Conservation (phyloP, 2,797 vertebrate species). For the Tenualosa ilisha region DNA sequence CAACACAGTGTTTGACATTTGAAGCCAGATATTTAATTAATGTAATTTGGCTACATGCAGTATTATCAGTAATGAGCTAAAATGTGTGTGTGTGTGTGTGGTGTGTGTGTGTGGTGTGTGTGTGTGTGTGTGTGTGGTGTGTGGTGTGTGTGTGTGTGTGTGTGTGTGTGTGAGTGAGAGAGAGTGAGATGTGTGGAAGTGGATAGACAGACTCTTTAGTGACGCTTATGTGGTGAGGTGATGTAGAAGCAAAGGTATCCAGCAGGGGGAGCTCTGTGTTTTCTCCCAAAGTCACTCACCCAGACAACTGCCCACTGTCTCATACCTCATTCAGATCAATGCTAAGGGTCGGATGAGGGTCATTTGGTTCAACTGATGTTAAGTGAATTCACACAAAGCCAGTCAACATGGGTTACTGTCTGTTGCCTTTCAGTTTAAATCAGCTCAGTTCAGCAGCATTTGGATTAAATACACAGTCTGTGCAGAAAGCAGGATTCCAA, state of each 20-base stretch:
- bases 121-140: not conserved
- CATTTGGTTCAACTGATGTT: not conserved
- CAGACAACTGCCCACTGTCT: not conserved
- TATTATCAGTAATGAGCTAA: not conserved
- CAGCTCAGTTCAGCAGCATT: no score
- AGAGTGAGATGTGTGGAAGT: not conserved
- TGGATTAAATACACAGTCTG: not conserved
- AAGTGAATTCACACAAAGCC: not conserved
- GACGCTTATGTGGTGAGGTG: not conserved
- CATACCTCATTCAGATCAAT: not conserved
- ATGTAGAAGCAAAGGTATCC: slow-evolving; percentile 33
- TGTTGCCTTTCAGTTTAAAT: not conserved
- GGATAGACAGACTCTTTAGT: not conserved
- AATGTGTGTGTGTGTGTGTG: not conserved
- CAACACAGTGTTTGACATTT: not conserved
- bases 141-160: not conserved
- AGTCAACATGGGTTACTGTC: not conserved
- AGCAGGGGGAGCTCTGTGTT: slow-evolving; percentile 70
- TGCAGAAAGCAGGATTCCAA: not conserved
- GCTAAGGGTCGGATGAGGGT: not conserved
- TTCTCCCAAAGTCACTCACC: slow-evolving; percentile 36
- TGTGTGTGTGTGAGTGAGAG: not conserved
- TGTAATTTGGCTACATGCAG: not conserved
- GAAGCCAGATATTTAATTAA: not conserved
- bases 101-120: not conserved